phyloP scores from a whole-genome alignment of 1,140 invertebrate species.

The Glomeris maerens region DNA sequence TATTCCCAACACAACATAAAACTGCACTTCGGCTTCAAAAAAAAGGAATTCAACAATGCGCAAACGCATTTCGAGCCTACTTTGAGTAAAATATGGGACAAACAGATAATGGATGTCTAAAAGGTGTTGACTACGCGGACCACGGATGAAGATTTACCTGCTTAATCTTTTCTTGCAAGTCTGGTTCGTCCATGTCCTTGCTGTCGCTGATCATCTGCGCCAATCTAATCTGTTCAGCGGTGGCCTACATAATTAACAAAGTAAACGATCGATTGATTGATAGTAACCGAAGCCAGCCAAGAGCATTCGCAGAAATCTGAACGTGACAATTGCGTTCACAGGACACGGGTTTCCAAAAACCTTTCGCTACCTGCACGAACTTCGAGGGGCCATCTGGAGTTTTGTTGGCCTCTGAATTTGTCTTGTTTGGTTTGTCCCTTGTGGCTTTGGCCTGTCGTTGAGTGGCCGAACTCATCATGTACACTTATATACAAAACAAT shows the following conservation, averaged over 20 bases:
- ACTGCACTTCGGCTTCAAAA: conserved; percentile 18
- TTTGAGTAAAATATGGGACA: conserved; percentile 59
- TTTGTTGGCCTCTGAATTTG: neutral
- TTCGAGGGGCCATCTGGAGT: neutral
- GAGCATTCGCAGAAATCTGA: neutral
- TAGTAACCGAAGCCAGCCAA: neutral
- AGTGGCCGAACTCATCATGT: conserved; percentile 5
- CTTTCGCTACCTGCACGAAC: conserved; percentile 1
- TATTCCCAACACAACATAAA: conserved; percentile 18
- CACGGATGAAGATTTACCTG: conserved; percentile 44
- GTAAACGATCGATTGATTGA: no score
- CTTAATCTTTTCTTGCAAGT: conserved; percentile 53
- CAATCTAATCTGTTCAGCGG: conserved; percentile 47
- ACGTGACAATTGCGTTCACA: neutral
- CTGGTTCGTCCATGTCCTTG: conserved; percentile 44
- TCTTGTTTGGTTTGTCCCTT: neutral
- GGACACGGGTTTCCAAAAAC: no score
- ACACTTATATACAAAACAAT: conserved; percentile 10
- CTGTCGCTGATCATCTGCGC: conserved; percentile 48
- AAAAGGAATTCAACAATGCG: conserved; percentile 62
- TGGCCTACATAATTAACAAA: conserved; percentile 32
- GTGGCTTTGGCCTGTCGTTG: neutral
- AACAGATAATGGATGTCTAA: no score
- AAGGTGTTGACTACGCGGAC: no score
- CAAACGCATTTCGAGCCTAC: conserved; percentile 64